Base-by-base conservation (phyloP, 1,140 invertebrate genomes). In the Drosophila sturtevanti region DNA sequence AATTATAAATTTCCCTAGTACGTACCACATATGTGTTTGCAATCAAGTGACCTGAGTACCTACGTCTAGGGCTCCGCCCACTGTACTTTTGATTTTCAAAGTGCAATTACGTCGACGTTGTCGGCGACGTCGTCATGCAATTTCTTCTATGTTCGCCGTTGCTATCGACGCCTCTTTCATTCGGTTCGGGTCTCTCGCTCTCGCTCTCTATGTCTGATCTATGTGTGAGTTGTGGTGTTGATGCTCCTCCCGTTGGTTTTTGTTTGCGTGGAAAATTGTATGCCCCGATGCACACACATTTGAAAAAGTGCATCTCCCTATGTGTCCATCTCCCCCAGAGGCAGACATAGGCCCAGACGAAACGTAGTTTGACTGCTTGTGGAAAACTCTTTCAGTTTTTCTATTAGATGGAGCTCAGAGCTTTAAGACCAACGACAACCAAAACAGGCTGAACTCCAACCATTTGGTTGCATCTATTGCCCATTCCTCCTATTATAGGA, bases 121-220 rank as follows among this genome's bases (percentile, higher is more conserved):
- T 54, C 69, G 59, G 11, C 44, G 24, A 55, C 61, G 12, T 64
- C 59, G 55, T 70, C 54, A 56, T 75, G 76, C 82, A 87, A 87
- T 89, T 87, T 87, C 84, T 87, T 87, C 82, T 87, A 87, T 81
- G 84, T 79, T 79, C 82, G 72, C 74, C 41, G 81, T 85, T 73
- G 73, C 72, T 81, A 79, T 76, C 52, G 63, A 61, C 21, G 31
- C 60, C 60, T 63, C 60, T 63, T 38, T 24, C 52, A 54, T 16
- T 54, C 52, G 21, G 52, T 12, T 24, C 4, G 22, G 22, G 52
- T 55, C 54, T 56, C 38, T 55, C 63, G 27, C 48, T 54, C 67
- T 54, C 56, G 34, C 64, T 37, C 62, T 68, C 18, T 6, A 21
- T 37, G 63, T 35, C 63, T 65, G 38, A 54, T 56, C 34, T 55